phyloP scores from a whole-genome alignment of 2,113 vertebrate species.

The Morone chrysops region DNA sequence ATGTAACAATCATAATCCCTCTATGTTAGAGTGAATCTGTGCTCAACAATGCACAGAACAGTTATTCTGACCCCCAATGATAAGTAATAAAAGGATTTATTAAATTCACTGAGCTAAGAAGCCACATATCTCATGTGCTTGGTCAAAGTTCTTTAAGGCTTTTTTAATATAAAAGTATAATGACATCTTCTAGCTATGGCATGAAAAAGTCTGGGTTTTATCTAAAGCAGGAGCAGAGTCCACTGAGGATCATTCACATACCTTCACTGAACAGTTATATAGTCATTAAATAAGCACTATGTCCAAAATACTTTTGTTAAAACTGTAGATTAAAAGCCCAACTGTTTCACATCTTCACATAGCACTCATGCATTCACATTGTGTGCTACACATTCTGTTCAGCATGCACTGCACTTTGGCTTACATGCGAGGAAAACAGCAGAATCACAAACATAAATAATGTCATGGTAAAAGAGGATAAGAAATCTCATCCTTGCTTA shows the following conservation, averaged over 20 bases:
- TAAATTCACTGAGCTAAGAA: slow-evolving; percentile 61
- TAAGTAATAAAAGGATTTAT: slow-evolving; percentile 47
- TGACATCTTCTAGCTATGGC: slow-evolving; percentile 69
- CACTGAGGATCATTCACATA: slow-evolving; percentile 37
- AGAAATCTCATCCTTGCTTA: slow-evolving; percentile 6
- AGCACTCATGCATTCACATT: slow-evolving; percentile 58
- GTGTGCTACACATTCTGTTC: slow-evolving; percentile 56
- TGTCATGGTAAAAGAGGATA: not conserved
- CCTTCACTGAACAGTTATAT: slow-evolving; percentile 42
- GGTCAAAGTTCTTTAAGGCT: slow-evolving; percentile 69
- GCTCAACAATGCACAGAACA: slow-evolving; percentile 19
- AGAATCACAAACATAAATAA: slow-evolving; percentile 47
- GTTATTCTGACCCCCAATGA: slow-evolving; percentile 7
- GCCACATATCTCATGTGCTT: slow-evolving; percentile 55
- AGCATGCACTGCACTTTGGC: slow-evolving; percentile 70
- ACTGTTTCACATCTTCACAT: slow-evolving; percentile 17
- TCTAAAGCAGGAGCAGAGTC: slow-evolving; percentile 40
- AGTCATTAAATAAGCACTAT: slow-evolving; percentile 43
- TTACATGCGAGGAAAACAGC: slow-evolving; percentile 62
- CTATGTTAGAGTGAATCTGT: slow-evolving; percentile 31
- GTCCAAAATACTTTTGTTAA: slow-evolving; percentile 42
- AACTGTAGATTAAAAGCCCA: slow-evolving; percentile 45
- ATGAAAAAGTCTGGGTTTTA: slow-evolving; percentile 30
- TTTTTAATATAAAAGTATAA: slow-evolving; percentile 55
- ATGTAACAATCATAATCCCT: slow-evolving; percentile 26